phyloP scores from a whole-genome alignment of 2,888 invertebrate species.

The Callinectes sapidus region DNA sequence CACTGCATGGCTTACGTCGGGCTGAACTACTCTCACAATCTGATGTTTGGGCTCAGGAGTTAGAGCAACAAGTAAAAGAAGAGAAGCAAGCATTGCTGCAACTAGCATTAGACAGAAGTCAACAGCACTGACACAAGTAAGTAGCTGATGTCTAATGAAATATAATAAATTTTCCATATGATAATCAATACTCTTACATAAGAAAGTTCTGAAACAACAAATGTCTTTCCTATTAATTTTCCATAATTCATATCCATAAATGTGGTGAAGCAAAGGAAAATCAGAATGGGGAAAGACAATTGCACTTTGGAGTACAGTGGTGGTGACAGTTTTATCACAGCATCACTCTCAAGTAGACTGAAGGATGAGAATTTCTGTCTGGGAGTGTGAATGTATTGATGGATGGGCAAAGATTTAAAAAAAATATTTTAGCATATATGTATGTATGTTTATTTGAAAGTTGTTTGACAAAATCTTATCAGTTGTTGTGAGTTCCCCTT shows the following conservation, averaged over 20 bases:
- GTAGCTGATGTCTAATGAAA: neutral
- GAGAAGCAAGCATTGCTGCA: conserved; percentile 45
- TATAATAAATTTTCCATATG: neutral
- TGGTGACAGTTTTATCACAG: too few species aligned
- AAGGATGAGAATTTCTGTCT: too few species aligned
- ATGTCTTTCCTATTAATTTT: too few species aligned
- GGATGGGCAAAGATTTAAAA: neutral
- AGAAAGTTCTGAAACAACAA: too few species aligned
- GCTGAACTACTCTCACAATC: neutral
- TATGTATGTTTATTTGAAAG: neutral
- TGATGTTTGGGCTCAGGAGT: neutral
- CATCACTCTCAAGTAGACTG: too few species aligned
- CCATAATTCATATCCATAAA: too few species aligned
- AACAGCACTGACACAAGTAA: neutral
- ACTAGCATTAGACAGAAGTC: neutral
- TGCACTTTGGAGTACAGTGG: too few species aligned
- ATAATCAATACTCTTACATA: neutral
- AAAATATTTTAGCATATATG: neutral
- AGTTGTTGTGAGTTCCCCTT: too few species aligned
- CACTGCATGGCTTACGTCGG: conserved; percentile 29
- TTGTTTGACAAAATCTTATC: neutral
- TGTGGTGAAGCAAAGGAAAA: too few species aligned
- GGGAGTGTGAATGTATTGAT: too few species aligned
- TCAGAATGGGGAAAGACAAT: too few species aligned
- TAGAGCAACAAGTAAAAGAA: conserved; percentile 30